Evolutionary conservation across 2,888 invertebrate genomes (phyloP).

Genomic region (Orchesella flavescens): DNA sequence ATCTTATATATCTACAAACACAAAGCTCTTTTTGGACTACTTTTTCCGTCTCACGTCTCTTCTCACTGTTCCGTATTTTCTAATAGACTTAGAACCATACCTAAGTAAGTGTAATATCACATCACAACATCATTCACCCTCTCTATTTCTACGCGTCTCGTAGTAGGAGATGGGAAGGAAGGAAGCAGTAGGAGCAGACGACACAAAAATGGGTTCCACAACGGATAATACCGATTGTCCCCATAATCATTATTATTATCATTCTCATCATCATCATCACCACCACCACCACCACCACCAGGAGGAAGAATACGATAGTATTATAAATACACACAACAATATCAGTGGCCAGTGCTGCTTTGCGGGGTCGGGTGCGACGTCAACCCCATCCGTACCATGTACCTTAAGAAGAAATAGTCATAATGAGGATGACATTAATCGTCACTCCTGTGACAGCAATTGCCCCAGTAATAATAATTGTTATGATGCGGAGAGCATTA

Average conservation of each 20-base stretch:
- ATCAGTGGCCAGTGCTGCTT: conserved; percentile 27
- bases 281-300: conserved; percentile 24
- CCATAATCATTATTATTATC: conserved; percentile 21
- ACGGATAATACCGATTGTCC: conserved; percentile 55
- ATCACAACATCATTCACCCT: conserved; percentile 4
- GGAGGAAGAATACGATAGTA: conserved; percentile 8
- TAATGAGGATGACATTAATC: conserved; percentile 30
- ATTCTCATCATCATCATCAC: conserved; percentile 26
- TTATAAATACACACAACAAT: conserved; percentile 33
- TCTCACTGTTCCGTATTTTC: background rate
- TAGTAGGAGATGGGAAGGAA: conserved; percentile 45
- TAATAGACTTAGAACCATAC: background rate
- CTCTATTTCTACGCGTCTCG: conserved; percentile 21
- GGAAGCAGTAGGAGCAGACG: background rate
- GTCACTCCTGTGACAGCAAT: conserved; percentile 54
- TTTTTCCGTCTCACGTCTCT: conserved; percentile 48
- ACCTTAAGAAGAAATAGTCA: conserved; percentile 48
- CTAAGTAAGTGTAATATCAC: too few species aligned
- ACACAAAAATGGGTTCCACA: conserved; percentile 50
- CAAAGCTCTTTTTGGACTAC: background rate
- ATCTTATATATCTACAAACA: background rate
- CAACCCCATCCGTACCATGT: conserved; percentile 18
- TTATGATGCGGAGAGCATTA: conserved; percentile 1
- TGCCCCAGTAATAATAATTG: conserved; percentile 39
- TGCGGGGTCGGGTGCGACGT: conserved; percentile 16